Evolutionary conservation across 2,888 invertebrate species (phyloP), one percentile per base, ranked within the genome.

Genomic region (Pyrochroa serraticornis): DNA sequence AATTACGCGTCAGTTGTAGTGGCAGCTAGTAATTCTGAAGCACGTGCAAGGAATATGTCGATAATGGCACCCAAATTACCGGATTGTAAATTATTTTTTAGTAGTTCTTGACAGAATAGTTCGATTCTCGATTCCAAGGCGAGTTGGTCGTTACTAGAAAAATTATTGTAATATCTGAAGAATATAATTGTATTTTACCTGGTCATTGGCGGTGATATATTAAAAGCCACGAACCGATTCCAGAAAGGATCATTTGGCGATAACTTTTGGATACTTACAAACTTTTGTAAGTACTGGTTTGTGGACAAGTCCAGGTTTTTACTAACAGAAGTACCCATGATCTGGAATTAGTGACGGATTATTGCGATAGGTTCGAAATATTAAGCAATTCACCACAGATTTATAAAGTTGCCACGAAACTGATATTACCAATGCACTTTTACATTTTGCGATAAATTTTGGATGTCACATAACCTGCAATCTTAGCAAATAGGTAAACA

Each of bases 141-240:
- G 31, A 92, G 79, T 72, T 92, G 91, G 66, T 94, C 93, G 70
- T 91, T 85, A 49, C 93, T 94, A 77, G 32, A 82, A 39, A 59
- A n/a, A 13, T 48, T 63, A 22, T 54, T 12, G 12, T 47, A 38
- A 57, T 31, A 47, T 50, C 33, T 12, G 55, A 45, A 46, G 12
- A 30, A 39, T 48, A 47, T 43, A 5, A 1, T 8, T 33, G 38
- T 32, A 7, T 31, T 31, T 43, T 53, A 92, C 87, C 86, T 85
- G 69, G 87, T 89, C 38, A 85, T 83, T 0, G 95, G 95, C 57
- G 93, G 88, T 34, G 87, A 85, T 68, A 96, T 89, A 65, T 95
- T 93, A 75, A 95, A 99, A 0, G 96, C 91, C 34, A 99, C 82
- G 64, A 99, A 85, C 65, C 90, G 88, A 76, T 94, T 94, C 98